Evolutionary conservation across 2,888 invertebrate genomes (phyloP), one percentile per base, ranked within the genome.

Genomic region (Heteromyza rotundicornis): DNA sequence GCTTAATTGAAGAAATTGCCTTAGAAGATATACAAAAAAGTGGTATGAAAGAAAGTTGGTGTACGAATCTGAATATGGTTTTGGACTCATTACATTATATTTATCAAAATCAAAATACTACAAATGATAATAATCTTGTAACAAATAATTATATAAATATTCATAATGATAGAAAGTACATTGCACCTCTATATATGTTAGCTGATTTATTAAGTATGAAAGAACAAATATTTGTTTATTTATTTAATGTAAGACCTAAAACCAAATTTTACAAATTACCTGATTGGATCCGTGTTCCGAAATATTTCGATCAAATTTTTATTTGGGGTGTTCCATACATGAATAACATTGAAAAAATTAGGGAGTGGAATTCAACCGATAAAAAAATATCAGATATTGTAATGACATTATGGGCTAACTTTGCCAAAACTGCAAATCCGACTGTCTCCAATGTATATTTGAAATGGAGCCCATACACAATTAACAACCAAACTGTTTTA

Each of bases 241-340:
- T 92, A 69, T 93, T 93, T 75, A 92, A 92, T 80, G 84, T 88
- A 70, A 89, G 91, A 68, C 89, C 92, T 0, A 87, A 87, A 71
- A 90, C 91, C 0, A 83, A 85, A 53, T 84, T 86, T 51, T 87
- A 88, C 27, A 88, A 88, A 56, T 85, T 92, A 23, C 90, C 92
- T 0, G 87, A 88, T 51, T 93, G 93, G 92, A 87, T 91, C 0
- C 88, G 89, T 17, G 92, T 93, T 0, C 92, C 93, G 1, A 92
- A 93, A 78, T 89, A 92, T 80, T 92, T 89, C 69, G 94, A 94
- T 80, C 85, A 93, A 66, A 89, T 92, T 54, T 92, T 92, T 77
- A 87, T 92, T 5, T 93, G 92, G 87, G 94, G 94, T 1, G 85
- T 93, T 73, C 93, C 94, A 0, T 89, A 91, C 79, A 88, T 90